These are phyloP conservation scores for Coenonympha arcania DNA, from an alignment of 2,888 invertebrate genomes.

Conservation along the genomic window DNA sequence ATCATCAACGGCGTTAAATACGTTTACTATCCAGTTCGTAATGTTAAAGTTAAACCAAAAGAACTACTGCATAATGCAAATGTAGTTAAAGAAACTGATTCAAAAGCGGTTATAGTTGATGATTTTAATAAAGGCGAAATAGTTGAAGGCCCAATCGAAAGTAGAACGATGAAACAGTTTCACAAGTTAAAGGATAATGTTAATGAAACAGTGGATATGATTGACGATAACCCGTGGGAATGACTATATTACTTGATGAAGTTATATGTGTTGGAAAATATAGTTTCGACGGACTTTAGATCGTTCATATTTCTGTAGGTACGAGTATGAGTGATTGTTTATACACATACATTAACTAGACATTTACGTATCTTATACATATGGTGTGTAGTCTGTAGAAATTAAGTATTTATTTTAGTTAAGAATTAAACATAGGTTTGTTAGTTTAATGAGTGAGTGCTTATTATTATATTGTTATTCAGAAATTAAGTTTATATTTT, in stretches of 20 bases:
- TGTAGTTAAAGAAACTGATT: slow-evolving; percentile 23
- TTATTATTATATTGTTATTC: too few species aligned
- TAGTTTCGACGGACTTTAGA: slow-evolving; percentile 57
- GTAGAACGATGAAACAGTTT: slow-evolving; percentile 51
- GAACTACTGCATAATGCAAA: slow-evolving; percentile 27
- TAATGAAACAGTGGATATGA: slow-evolving; percentile 52
- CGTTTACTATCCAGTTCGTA: slow-evolving; percentile 48
- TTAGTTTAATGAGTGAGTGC: too few species aligned
- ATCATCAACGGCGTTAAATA: slow-evolving; percentile 57
- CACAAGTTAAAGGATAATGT: slow-evolving; percentile 52
- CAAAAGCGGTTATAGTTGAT: slow-evolving; percentile 43
- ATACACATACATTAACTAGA: neutral
- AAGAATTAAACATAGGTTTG: too few species aligned
- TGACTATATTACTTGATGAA: slow-evolving; percentile 70
- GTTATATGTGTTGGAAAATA: slow-evolving; percentile 56
- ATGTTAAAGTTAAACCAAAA: slow-evolving; percentile 44
- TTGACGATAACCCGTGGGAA: slow-evolving; percentile 67
- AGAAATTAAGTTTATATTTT: too few species aligned
- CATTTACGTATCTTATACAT: neutral
- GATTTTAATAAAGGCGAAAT: slow-evolving; percentile 66
- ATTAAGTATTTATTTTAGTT: too few species aligned
- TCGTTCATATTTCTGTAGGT: slow-evolving; percentile 53
- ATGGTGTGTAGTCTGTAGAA: too few species aligned
- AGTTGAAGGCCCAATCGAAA: slow-evolving; percentile 48
- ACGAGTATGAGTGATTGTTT: neutral